Percentiles rank a stretch among this genome's conserved stretches.
Evolutionary conservation across 2,888 invertebrate genomes (phyloP).

Genomic region (Drosophila ochracea): DNA sequence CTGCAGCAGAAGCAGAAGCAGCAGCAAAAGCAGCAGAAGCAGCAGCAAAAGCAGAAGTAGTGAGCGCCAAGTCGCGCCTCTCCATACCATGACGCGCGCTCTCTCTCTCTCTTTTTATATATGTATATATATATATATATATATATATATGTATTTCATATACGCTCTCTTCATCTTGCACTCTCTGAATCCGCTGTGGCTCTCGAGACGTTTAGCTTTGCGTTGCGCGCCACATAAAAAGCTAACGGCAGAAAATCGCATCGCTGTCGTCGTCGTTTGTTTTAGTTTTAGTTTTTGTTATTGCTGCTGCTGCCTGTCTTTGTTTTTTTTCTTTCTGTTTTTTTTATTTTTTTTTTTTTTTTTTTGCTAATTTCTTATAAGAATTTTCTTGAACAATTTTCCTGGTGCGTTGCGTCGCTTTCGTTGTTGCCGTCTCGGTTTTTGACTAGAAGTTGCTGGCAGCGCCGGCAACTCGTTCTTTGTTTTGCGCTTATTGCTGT

Average conservation of each 20-base stretch:
- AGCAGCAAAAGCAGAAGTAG: constrained; percentile 20
- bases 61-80: constrained; percentile 68
- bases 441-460: constrained; percentile 54
- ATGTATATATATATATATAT: neutral
- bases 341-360: constrained; percentile 33
- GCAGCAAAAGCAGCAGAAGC: neutral
- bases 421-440: constrained; percentile 58
- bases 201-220: constrained; percentile 60
- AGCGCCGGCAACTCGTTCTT: constrained; percentile 47
- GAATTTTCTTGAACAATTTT: constrained; percentile 75
- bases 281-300: constrained; percentile 46
- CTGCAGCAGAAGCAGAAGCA: constrained; percentile 22
- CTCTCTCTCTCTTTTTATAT: constrained; percentile 3
- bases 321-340: neutral
- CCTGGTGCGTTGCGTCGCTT: constrained; percentile 46
- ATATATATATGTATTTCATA: neutral
- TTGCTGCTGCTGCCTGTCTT: constrained; percentile 28
- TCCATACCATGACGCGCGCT: constrained; percentile 30
- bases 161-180: constrained; percentile 41
- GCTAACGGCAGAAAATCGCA: constrained; percentile 73
- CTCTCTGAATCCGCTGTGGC: constrained; percentile 32
- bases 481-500: constrained; percentile 28
- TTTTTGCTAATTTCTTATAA: constrained; percentile 71
- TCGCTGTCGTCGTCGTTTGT: constrained; percentile 51
- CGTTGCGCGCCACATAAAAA: constrained; percentile 56